A percentile compares a stretch with the other conserved stretches of the same genome.
phyloP scores from a whole-genome alignment of 2,113 vertebrate genomes.

The Eudyptes chrysolophus region DNA sequence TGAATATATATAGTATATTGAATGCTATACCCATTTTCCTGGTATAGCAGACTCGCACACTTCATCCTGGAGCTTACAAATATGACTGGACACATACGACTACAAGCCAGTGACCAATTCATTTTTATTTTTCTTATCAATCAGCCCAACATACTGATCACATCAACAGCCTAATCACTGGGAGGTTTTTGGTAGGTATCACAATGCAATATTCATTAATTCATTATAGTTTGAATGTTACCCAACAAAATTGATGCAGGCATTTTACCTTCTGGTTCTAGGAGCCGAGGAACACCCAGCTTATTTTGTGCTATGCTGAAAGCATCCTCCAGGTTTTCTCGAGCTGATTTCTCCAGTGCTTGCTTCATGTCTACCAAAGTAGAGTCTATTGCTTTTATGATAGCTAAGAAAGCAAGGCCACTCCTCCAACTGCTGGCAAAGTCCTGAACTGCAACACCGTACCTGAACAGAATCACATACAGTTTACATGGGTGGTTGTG shows the following conservation, averaged over 20 bases:
- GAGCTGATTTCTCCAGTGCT: slow-evolving; percentile 81
- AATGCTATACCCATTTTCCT: not conserved
- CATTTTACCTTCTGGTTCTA: slow-evolving; percentile 90
- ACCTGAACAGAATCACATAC: slow-evolving; percentile 72
- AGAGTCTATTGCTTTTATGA: slow-evolving; percentile 93
- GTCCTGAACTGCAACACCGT: slow-evolving; percentile 91
- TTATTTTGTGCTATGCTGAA: slow-evolving; percentile 88
- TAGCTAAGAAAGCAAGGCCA: slow-evolving; percentile 91
- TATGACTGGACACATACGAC: not conserved
- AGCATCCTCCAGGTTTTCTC: slow-evolving; percentile 91
- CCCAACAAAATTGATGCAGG: not conserved
- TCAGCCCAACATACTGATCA: not conserved
- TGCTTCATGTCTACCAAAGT: slow-evolving; percentile 92
- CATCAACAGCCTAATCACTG: not conserved
- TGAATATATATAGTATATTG: too few relatives aligned
- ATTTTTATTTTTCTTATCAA: not conserved
- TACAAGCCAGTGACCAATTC: not conserved
- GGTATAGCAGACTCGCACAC: not conserved
- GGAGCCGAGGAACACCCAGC: slow-evolving; percentile 88
- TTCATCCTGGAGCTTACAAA: not conserved
- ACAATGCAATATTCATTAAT: not conserved
- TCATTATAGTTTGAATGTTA: not conserved
- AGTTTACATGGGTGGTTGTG: not conserved
- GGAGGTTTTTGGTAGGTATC: not conserved
- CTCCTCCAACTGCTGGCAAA: slow-evolving; percentile 94